These are phyloP conservation scores for Silurus lanzhouensis DNA, from an alignment of 2,797 vertebrate genomes.

Conservation along the genomic window DNA sequence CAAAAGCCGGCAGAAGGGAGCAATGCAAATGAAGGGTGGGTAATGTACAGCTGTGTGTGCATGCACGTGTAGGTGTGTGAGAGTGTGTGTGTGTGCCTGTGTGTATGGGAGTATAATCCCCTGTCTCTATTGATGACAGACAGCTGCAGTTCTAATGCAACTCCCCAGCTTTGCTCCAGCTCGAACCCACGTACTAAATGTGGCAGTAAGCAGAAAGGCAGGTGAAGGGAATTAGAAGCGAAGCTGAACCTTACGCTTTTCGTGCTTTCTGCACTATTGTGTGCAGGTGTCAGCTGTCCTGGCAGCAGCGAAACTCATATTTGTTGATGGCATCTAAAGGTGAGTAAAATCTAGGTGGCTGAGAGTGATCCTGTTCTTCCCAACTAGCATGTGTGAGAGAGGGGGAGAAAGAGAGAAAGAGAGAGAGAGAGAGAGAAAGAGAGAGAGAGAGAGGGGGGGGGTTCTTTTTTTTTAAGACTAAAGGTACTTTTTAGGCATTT, in stretches of 20 bases:
- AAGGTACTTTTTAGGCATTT: slow-evolving; percentile 3
- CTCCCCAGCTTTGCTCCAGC: slow-evolving; percentile 56
- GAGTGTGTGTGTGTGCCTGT: slow-evolving; percentile 21
- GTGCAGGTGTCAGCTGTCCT: slow-evolving; percentile 53
- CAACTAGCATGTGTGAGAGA: background rate
- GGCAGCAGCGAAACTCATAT: slow-evolving; percentile 29
- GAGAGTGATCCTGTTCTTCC: slow-evolving; percentile 14
- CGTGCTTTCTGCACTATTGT: slow-evolving; percentile 53
- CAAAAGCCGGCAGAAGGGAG: slow-evolving; percentile 78
- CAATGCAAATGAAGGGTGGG: slow-evolving; percentile 95
- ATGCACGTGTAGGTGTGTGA: slow-evolving; percentile 12
- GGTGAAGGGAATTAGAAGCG: slow-evolving; percentile 53
- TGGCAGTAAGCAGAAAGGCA: slow-evolving; percentile 56
- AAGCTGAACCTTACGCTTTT: slow-evolving; percentile 38
- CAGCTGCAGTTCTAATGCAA: slow-evolving; percentile 76
- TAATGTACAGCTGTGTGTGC: slow-evolving; percentile 60
- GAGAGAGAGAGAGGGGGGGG: no score
- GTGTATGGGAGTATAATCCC: slow-evolving; percentile 59
- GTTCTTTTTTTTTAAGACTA: background rate
- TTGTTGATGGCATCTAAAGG: slow-evolving; percentile 38
- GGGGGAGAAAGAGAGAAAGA: background rate
- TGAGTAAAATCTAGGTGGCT: slow-evolving; percentile 29
- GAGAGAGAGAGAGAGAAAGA: no score
- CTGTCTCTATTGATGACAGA: slow-evolving; percentile 77
- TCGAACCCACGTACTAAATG: slow-evolving; percentile 45